Percentiles rank a stretch among this genome's conserved stretches.
These are phyloP conservation scores for Hermatobates lingyangjiaoensis DNA, from an alignment of 1,140 invertebrate genomes.

Conservation along the genomic window DNA sequence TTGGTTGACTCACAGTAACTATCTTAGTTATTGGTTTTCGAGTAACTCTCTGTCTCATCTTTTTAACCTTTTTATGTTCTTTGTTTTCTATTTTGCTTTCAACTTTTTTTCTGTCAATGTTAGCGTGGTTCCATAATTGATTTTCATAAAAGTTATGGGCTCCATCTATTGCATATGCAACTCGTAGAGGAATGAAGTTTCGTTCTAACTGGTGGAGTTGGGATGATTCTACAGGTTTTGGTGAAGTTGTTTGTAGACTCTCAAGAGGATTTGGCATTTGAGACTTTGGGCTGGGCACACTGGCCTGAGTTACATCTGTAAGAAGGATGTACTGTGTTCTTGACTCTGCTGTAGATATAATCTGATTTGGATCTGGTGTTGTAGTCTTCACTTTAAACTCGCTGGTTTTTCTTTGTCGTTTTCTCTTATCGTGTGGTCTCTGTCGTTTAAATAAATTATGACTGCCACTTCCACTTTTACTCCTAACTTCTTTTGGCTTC, in stretches of 20 bases:
- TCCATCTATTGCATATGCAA: not conserved
- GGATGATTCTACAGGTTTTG: not conserved
- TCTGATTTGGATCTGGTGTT: not conserved
- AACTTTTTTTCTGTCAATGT: too few species aligned
- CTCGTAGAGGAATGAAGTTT: not conserved
- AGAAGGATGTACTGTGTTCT: not conserved
- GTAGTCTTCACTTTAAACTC: not conserved
- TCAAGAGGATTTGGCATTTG: not conserved
- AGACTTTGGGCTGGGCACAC: not conserved
- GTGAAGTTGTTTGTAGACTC: not conserved
- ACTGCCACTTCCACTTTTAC: too few species aligned
- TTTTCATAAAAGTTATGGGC: too few species aligned
- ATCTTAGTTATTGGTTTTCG: too few species aligned
- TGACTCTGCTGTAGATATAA: not conserved
- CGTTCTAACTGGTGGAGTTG: not conserved
- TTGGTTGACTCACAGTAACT: too few species aligned
- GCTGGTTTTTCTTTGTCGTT: not conserved
- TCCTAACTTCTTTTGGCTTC: not conserved
- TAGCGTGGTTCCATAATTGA: too few species aligned
- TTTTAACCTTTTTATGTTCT: too few species aligned
- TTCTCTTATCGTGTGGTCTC: not conserved
- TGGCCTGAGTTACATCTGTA: not conserved
- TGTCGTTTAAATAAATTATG: too few species aligned
- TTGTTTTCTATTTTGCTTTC: too few species aligned
- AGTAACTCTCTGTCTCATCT: too few species aligned